Percentiles rank a stretch among this genome's conserved stretches.
Conservation (phyloP, 2,797 vertebrate genomes). For the Anguilla anguilla region DNA sequence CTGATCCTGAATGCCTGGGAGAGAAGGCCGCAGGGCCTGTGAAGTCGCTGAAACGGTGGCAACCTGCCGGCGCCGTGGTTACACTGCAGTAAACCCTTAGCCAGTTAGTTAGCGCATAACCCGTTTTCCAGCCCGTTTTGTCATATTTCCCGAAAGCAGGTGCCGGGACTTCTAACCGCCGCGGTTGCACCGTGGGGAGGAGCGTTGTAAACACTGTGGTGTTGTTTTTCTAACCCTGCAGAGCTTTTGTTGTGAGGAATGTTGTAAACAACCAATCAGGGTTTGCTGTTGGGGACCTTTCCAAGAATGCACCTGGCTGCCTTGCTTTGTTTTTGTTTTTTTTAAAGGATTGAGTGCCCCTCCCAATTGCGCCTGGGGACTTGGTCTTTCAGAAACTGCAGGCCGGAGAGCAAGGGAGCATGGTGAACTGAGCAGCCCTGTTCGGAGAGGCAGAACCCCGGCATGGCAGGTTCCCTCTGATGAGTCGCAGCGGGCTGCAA, state of each 20-base stretch:
- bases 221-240: constrained; percentile 1
- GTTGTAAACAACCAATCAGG: background rate
- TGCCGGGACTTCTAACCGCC: background rate
- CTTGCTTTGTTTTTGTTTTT: constrained; percentile 14
- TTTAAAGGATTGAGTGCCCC: background rate
- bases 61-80: background rate
- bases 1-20: constrained; percentile 32
- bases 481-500: background rate
- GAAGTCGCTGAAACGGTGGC: background rate
- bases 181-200: background rate
- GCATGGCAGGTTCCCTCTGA: background rate
- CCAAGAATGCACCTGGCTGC: background rate
- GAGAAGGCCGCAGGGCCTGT: constrained; percentile 12
- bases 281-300: background rate
- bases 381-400: constrained; percentile 11
- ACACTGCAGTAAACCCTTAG: background rate
- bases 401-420: background rate
- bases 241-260: constrained; percentile 19
- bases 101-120: background rate
- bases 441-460: background rate
- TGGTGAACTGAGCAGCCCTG: background rate
- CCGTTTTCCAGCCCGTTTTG: background rate
- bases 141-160: constrained; percentile 17
- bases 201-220: background rate
- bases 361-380: background rate